Conservation (phyloP, 2,113 vertebrate species). For the Melanostigma gelatinosum region DNA sequence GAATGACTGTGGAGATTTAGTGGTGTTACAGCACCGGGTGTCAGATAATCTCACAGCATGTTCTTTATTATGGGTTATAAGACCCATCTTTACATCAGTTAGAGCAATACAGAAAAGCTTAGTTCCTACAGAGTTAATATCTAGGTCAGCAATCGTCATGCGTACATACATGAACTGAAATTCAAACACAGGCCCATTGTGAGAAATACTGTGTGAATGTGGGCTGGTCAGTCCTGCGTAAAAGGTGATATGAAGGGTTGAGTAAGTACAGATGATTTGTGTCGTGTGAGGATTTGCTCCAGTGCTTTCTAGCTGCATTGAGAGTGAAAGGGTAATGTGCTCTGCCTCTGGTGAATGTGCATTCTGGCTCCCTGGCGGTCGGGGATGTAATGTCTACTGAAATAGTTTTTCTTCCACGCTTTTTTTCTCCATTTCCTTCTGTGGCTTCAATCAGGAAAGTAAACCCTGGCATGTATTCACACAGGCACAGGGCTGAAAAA, state of each 20-base stretch:
- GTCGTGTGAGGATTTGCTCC: constrained; percentile 64
- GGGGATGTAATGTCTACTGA: constrained; percentile 18
- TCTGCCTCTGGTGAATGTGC: constrained; percentile 31
- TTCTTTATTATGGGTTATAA: constrained; percentile 45
- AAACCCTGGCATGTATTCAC: background rate
- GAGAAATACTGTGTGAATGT: constrained; percentile 10
- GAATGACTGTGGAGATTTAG: background rate
- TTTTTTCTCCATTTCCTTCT: background rate
- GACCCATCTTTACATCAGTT: constrained; percentile 43
- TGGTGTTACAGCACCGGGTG: background rate
- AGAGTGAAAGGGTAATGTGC: constrained; percentile 30
- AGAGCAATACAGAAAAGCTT: constrained; percentile 35
- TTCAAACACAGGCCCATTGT: background rate
- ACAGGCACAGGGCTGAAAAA: background rate
- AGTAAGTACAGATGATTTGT: constrained; percentile 61
- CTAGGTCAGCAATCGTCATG: constrained; percentile 66
- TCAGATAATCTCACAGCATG: constrained; percentile 61
- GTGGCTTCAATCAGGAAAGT: background rate
- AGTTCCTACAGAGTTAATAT: constrained; percentile 56
- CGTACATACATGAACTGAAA: constrained; percentile 1
- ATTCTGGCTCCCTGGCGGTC: constrained; percentile 9
- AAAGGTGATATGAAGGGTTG: constrained; percentile 29
- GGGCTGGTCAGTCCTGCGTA: constrained; percentile 25
- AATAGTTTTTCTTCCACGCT: background rate
- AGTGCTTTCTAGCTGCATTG: constrained; percentile 47